Percentiles rank a stretch among this genome's conserved stretches.
Evolutionary conservation across 1,140 invertebrate genomes (phyloP).

Genomic region (Coelopa frigida): DNA sequence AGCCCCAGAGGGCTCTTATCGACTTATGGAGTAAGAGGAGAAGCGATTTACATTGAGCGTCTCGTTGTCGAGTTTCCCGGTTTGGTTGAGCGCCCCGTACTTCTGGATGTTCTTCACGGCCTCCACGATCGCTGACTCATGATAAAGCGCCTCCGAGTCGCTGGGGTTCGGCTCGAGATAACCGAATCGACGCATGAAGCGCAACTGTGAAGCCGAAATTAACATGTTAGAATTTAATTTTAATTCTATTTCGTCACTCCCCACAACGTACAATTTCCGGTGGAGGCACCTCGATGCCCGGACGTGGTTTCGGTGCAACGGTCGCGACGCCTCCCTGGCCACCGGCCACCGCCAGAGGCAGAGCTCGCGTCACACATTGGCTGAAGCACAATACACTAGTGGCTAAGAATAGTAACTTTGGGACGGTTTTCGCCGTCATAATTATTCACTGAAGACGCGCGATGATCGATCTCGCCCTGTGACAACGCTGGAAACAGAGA

Average conservation of each 20-base stretch:
- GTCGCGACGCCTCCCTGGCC: too few species aligned
- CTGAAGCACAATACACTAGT: too few species aligned
- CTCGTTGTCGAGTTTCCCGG: constrained; percentile 54
- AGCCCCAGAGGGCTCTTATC: constrained; percentile 1
- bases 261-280: constrained; percentile 13
- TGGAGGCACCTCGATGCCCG: constrained; percentile 15
- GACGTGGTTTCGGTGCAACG: too few species aligned
- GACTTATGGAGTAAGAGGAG: not conserved
- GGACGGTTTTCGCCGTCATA: too few species aligned
- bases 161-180: constrained; percentile 48
- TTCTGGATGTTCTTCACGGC: constrained; percentile 57
- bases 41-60: constrained; percentile 50
- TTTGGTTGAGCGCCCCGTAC: constrained; percentile 58
- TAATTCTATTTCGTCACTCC: constrained; percentile 1
- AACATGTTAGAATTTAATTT: constrained; percentile 16
- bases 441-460: too few species aligned
- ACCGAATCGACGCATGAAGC: constrained; percentile 57
- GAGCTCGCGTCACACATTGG: too few species aligned
- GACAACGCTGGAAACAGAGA: too few species aligned
- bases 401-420: too few species aligned
- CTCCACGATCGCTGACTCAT: constrained; percentile 50
- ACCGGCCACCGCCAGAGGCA: too few species aligned
- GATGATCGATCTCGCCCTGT: too few species aligned
- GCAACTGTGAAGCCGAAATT: constrained; percentile 43
- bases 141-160: constrained; percentile 52